These are phyloP conservation scores for Silurus meridionalis DNA, from an alignment of 2,113 vertebrate genomes.

Conservation along the genomic window DNA sequence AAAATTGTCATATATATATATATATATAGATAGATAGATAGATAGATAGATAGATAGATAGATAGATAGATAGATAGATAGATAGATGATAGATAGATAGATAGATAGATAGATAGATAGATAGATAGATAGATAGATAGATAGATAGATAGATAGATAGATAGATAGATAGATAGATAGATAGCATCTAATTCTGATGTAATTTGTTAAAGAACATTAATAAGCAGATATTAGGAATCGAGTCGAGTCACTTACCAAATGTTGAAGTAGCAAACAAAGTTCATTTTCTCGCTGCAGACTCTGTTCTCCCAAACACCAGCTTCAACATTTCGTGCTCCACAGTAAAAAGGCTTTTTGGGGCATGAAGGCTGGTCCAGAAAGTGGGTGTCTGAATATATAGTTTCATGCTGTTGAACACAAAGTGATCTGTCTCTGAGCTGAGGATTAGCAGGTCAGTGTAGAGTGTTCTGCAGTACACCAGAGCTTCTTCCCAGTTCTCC, in stretches of 20 bases:
- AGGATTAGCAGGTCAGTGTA: conserved; percentile 23
- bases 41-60: too few relatives aligned
- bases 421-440: background rate
- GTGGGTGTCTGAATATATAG: background rate
- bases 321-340: background rate
- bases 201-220: background rate
- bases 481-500: conserved; percentile 13
- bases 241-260: background rate
- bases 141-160: too few relatives aligned
- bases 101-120: too few relatives aligned
- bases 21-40: too few relatives aligned
- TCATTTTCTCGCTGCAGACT: conserved; percentile 23
- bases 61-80: too few relatives aligned
- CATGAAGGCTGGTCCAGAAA: conserved; percentile 17
- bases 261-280: conserved; percentile 6
- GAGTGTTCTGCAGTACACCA: conserved; percentile 10
- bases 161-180: too few relatives aligned
- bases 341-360: background rate
- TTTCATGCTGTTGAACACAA: background rate
- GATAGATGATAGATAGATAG: too few relatives aligned
- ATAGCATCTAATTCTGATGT: background rate
- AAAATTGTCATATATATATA: too few relatives aligned
- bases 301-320: conserved; percentile 6
- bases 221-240: background rate
- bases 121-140: too few relatives aligned